These are phyloP conservation scores for Machimus rusticus DNA, from an alignment of 2,888 invertebrate species.

Conservation along the genomic window DNA sequence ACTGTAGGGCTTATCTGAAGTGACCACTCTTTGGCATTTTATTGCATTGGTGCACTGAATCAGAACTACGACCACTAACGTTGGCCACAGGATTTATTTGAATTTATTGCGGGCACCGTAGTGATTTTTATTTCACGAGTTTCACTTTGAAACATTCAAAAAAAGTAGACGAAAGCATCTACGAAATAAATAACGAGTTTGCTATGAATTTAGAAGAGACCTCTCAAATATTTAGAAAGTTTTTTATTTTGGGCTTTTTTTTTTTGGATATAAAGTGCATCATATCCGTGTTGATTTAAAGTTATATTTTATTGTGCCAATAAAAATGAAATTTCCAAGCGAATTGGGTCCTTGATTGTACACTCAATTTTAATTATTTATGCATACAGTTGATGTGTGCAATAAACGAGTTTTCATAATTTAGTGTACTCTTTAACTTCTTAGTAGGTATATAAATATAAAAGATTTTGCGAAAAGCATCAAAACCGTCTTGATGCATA, in stretches of 20 bases:
- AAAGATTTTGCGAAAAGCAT: neutral
- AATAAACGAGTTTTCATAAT: no score
- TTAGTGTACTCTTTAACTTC: neutral
- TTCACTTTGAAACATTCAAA: neutral
- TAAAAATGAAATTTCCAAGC: neutral
- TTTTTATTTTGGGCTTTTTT: neutral
- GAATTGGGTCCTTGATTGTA: neutral
- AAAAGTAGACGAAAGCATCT: neutral
- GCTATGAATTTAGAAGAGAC: neutral
- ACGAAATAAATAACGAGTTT: neutral
- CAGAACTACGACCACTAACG: neutral
- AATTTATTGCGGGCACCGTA: neutral
- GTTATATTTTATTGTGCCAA: neutral
- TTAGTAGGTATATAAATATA: neutral
- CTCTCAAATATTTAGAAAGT: neutral
- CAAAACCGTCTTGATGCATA: neutral
- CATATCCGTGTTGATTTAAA: neutral
- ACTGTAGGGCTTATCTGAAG: neutral
- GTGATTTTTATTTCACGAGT: neutral
- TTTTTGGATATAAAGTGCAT: neutral
- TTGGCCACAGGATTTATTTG: neutral
- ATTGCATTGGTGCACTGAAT: neutral
- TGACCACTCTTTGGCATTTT: neutral
- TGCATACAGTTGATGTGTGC: neutral
- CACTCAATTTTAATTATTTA: neutral